Base-by-base conservation (phyloP, 1,140 invertebrate species). In the Drosophila triauraria region DNA sequence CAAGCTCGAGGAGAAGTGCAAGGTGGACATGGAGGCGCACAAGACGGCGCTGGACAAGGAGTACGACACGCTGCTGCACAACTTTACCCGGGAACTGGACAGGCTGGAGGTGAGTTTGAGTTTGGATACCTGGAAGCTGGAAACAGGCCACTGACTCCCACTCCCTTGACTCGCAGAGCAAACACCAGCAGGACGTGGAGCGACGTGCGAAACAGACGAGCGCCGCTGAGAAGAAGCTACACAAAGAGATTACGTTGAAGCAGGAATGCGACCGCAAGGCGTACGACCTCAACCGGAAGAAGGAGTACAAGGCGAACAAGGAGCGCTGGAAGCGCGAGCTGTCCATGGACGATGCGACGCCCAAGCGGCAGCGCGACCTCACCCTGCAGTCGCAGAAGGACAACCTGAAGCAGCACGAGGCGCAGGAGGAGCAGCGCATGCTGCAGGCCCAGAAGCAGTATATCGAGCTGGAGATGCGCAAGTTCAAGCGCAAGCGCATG, bases 261-360 rank as follows among this genome's bases (percentile, higher is more conserved):
- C 98, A 99, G 82, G 97, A 99, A 76, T 95, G 96, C 74, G 98
- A 99, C 91, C 94, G 97, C 53, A 95, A 94, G 93, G 96, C 96
- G 42, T 98, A 98, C 91, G 96, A 97, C 93, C 94, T 96, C 64
- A 97, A 98, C 85, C 97, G 98, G 93, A 99, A 99, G 94, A 97
- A 97, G 92, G 98, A 99, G 93, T 99, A 99, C 94, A 99, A 99
- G 94, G 96, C 96, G 48, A 99, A 98, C 92, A 99, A 99, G 94
- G 99, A 99, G 92, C 94, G 97, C 84, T 98, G 98, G 96, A 99
- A 98, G 95, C 96, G 97, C 91, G 97, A 98, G 93, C 94, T 99
- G 43, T 97, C 96, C 53, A 96, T 97, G 93, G 97, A 98, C 92
- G 97, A 98, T 92, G 96, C 96, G 35, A 98, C 98, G 74, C 97